Conservation (phyloP, 2,797 vertebrate species). For the Fistularia commersonii region DNA sequence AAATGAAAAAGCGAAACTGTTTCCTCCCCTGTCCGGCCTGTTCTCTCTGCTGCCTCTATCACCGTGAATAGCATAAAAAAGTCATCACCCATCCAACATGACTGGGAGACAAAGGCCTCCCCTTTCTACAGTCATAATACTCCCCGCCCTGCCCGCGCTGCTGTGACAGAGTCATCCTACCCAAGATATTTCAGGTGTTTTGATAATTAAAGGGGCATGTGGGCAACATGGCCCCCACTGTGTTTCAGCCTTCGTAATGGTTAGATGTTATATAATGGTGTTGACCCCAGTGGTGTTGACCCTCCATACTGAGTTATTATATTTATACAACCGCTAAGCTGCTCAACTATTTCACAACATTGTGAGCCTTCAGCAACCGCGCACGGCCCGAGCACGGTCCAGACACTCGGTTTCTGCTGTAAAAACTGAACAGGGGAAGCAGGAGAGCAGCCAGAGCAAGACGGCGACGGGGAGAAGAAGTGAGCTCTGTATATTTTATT, state of each 20-base stretch:
- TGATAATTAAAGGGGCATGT: slow-evolving; percentile 30
- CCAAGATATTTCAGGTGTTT: slow-evolving; percentile 8
- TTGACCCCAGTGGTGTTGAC: slow-evolving; percentile 50
- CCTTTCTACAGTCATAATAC: slow-evolving; percentile 5
- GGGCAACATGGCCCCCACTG: slow-evolving; percentile 19
- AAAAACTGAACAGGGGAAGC: slow-evolving; percentile 30
- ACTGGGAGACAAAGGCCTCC: slow-evolving; percentile 18
- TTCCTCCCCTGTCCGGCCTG: not conserved
- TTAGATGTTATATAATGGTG: slow-evolving; percentile 54
- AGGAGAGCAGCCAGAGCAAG: slow-evolving; percentile 8
- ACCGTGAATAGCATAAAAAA: slow-evolving; percentile 14
- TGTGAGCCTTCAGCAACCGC: slow-evolving; percentile 29
- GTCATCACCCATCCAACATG: not conserved
- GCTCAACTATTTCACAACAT: slow-evolving; percentile 41
- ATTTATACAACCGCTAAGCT: slow-evolving; percentile 66
- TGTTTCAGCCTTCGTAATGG: slow-evolving; percentile 33
- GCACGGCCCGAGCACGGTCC: slow-evolving; percentile 15
- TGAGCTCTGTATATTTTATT: slow-evolving; percentile 67
- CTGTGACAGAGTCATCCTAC: slow-evolving; percentile 12
- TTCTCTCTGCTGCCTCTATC: slow-evolving; percentile 6
- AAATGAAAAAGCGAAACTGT: slow-evolving; percentile 1
- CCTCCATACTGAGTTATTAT: slow-evolving; percentile 56
- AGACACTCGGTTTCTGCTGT: slow-evolving; percentile 37
- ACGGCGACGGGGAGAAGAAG: slow-evolving; percentile 22
- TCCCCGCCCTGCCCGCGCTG: slow-evolving; percentile 1